Evolutionary conservation across 64 coral and sea anemone species (phyloP), one percentile per base, ranked within the genome.

Genomic region (Pachyseris speciosa): DNA sequence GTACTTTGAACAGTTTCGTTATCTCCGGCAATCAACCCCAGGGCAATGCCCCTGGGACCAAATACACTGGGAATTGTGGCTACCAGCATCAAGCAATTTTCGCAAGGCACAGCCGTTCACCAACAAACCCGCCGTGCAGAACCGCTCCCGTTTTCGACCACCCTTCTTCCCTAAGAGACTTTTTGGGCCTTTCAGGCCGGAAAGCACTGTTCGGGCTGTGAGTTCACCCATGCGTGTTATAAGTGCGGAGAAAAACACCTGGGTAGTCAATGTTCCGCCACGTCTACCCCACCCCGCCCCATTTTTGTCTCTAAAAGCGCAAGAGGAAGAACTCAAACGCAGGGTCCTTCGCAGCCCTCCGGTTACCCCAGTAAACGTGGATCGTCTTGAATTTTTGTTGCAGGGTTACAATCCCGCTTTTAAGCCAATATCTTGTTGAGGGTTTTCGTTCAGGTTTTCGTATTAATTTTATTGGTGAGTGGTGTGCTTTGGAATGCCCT

Each of bases 51-150:
- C 88, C 1, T 91, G 88, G 75, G 75, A 68, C 29, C 39, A n/a
- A 51, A 65, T 83, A 3, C 88, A 91, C 48, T 83, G 75, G 88
- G 88, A 91, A 25, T 33, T 91, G 16, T 83, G 88, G 61, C 36
- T 67, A 17, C 9, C 41, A 22, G 53, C 64, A 24, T 42, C 74
- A 30, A 88, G 28, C 31, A 7, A 15, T 72, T 36, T 25, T 72
- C 64, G 38, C 9, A 71, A 33, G 25, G 9, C 37, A n/a, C 79
- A 20, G 9, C 3, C 78, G 78, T 8, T 28, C 34, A 83, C 29
- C 25, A 3, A 17, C 36, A 48, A 37, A 9, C 43, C 43, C 4
- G 43, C 43, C 43, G 43, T 45, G 43, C 43, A 45, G 43, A 45
- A 45, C 11, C 43, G 43, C 11, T 45, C 43, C 43, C 49, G 34